Evolutionary conservation across 2,797 vertebrate species (phyloP).

Genomic region (Aphelocoma californica): DNA sequence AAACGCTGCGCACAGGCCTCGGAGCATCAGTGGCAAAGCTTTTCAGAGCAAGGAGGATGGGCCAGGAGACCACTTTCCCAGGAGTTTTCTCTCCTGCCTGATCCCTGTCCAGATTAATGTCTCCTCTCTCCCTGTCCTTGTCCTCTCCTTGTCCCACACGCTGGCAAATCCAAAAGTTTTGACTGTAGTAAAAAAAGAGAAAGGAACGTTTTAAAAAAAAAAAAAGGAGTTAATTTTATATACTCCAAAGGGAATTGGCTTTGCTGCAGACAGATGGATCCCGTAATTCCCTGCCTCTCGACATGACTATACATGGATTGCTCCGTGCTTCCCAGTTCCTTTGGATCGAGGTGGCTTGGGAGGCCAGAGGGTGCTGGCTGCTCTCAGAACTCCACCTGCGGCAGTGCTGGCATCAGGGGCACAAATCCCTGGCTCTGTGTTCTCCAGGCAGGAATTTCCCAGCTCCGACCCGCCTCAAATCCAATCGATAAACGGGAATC

Average conservation of each 20-base stretch:
- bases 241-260: conserved; percentile 26
- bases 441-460: neutral
- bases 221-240: neutral
- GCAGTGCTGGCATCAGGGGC: neutral
- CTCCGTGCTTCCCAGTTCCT: neutral
- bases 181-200: neutral
- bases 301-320: conserved; percentile 38
- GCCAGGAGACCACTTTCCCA: neutral
- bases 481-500: neutral
- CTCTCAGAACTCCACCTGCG: neutral
- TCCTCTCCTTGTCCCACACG: neutral
- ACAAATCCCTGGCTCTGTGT: neutral
- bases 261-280: neutral
- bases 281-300: neutral
- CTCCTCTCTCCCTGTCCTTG: neutral
- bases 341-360: neutral
- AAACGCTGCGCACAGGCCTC: neutral
- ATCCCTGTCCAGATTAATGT: neutral
- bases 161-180: neutral
- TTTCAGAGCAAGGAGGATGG: neutral
- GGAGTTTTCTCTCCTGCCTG: neutral
- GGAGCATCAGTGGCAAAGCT: neutral
- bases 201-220: neutral
- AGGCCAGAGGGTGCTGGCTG: neutral
- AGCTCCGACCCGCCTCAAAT: neutral